Evolutionary conservation across 2,888 invertebrate genomes (phyloP), one percentile per base, ranked within the genome.

Genomic region (Cordilura impudica): DNA sequence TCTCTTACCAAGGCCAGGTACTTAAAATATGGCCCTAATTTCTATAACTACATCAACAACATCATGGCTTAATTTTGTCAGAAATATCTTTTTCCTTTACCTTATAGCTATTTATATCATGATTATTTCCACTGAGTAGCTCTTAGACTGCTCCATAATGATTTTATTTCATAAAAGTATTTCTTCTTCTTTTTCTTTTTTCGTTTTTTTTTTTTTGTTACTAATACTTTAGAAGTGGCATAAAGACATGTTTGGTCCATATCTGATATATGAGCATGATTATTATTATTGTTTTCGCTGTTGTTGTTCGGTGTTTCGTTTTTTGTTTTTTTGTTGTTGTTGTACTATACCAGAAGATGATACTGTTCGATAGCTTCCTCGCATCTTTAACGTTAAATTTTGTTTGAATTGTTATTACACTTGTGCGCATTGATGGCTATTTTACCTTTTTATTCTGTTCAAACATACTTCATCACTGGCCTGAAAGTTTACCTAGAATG

Each of bases 221-320:
- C 71, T 76, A 76, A 76, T 76, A 71, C 77, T 71, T 71, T 77
- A 61, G 39, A 71, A 71, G 77, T 77, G 77, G 60, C 71, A 77
- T 71, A 49, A 60, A 77, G 77, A 71, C 71, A 77, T 77, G 71
- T 71, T 60, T 77, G 77, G 70, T 76, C 70, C 60, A 71, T 51
- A 71, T 60, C 60, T 60, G 39, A 18, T 65, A 71, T 58, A 56
- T 43, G 39, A 49, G 43, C 49, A 19, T 14, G 35, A 70, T 54
- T 51, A 69, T 63, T 74, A 53, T 63, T 61, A 51, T 75, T 61
- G 47, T 54, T 61, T 7, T 63, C 45, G 18, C 31, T 56, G 10
- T 14, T 58, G 56, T 21, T 10, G 65, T 39, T 35, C n/a, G n/a
- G 19, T 19, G 49, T 63, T 29, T 63, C 31, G 6, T 23, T n/a